Base-by-base conservation (phyloP, 35 echinoderm and acorn worm genomes). In the Amphiura filiformis region DNA sequence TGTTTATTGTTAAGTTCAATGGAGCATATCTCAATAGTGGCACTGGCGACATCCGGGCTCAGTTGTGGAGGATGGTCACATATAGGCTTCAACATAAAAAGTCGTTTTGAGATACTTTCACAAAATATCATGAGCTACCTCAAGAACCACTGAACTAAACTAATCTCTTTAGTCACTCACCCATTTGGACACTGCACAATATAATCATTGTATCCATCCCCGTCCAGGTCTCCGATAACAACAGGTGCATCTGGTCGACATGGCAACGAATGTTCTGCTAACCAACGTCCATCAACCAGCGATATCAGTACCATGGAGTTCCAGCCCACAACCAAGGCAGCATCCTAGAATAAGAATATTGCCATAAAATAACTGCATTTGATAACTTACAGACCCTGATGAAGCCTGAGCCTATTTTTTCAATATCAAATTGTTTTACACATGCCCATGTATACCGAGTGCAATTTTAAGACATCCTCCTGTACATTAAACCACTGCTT, bases 131-230 rank as follows among this genome's bases (percentile, higher is more conserved):
- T n/a, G n/a, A n/a, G n/a, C n/a, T n/a, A n/a, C n/a, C n/a, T n/a
- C n/a, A n/a, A n/a, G n/a, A n/a, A n/a, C n/a, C n/a, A n/a, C n/a
- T n/a, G n/a, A n/a, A n/a, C n/a, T n/a, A n/a, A n/a, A n/a, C n/a
- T n/a, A n/a, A n/a, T n/a, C n/a, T n/a, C n/a, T n/a, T n/a, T n/a
- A n/a, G n/a, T n/a, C 0, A 76, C 77, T 82, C 40, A 93, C 92
- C 87, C 82, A 28, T 84, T 61, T 7, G 75, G 56, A 44, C 93
- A 94, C 41, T 94, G 93, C 20, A 94, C 31, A 18, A 94, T 90
- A 39, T 87, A 36, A 76, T 94, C 93, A 87, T 94, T 94, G 47
- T 65, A 94, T 3, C 93, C 93, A 90, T 94, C 87, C 35, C 84
- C 79, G 39, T 94, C 70, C 76, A 94, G 90, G 70, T 94, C 93